Base-by-base conservation (phyloP, 2,797 vertebrate species). In the Liasis olivaceus region DNA sequence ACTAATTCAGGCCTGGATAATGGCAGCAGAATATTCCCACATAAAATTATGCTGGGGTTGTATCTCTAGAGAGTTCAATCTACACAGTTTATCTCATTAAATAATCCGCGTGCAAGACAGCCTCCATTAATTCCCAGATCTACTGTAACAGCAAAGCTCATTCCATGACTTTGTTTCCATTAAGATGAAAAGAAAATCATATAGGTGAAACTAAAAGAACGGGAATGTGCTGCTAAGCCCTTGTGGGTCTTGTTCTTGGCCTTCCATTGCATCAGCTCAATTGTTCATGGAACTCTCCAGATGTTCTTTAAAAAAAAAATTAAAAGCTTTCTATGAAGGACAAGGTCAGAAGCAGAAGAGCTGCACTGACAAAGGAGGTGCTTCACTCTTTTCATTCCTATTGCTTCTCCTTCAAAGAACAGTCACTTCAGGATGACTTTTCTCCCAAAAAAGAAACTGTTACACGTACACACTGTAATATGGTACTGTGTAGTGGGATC, bases 21-120 rank as follows among this genome's bases (percentile, higher is more conserved):
- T 94, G 95, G 96, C 28, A 62, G 94, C 85, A 95, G 94, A 85
- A 95, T 94, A 95, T 96, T 90, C 92, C 60, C 91, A 54, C 31
- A 62, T 77, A 91, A 94, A 95, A 93, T 63, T 0, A 0, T 66
- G 26, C 42, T 59, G 87, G 22, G 47, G 17, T 91, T 86, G 1
- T 5, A 69, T 90, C 91, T 85, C 62, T 90, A 91, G 36, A 36
- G 91, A 84, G 91, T 91, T 88, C 58, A 56, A 88, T 72, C 36
- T 28, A 58, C 54, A 17, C 8, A 58, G 47, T 94, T 94, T 91
- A 89, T 66, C 58, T 17, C 60, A 87, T 86, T 77, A 91, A 95
- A 89, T 51, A 66, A 59, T 47, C 24, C 17, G 86, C 1, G n/a
- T 94, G 95, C 88, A 89, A 88, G 93, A 81, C 12, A 93, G 24